Evolutionary conservation across 2,888 invertebrate species (phyloP), one percentile per base, ranked within the genome.

Genomic region (Mythimna vitellina): DNA sequence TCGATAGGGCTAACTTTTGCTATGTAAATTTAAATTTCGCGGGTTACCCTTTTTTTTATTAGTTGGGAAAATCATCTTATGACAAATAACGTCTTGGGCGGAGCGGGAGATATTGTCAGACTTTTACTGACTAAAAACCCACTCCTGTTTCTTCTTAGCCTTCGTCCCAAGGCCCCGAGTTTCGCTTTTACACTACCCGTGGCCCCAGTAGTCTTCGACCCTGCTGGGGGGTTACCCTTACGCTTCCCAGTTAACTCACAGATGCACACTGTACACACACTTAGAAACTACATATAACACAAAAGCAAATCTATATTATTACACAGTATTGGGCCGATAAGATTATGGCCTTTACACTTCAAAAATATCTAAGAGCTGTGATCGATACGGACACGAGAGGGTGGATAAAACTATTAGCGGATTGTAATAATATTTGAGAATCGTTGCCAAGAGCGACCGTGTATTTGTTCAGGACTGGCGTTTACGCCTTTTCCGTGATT

Each of bases 301-400:
- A 71, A 56, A 61, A 70, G 70, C 60, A 68, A 70, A 82, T 78
- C 54, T 65, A 66, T 61, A 78, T 63, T 70, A 63, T 65, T 78
- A 70, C 46, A 74, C 46, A 66, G 62, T 82, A 70, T 81, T 74
- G 58, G 70, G 32, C 46, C 46, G 83, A 83, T 75, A 75, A 75
- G 83, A 79, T 83, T 83, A 79, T 58, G 68, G 25, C 56, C 57
- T 74, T 82, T 64, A 74, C 80, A 79, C 65, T 80, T 66, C n/a
- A 71, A 63, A 56, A 70, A 74, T 81, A 82, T 69, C 60, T 69
- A 61, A 82, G 75, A 66, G 83, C 60, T 35, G 56, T 74, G 80
- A 82, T 80, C 74, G 83, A 80, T 80, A 80, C 57, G 38, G 32
- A 8, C 46, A 49, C 49, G 79, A 69, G 68, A 79, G 68, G 67